phyloP scores from a whole-genome alignment of 2,888 invertebrate species.

The Melinaea menophilus region DNA sequence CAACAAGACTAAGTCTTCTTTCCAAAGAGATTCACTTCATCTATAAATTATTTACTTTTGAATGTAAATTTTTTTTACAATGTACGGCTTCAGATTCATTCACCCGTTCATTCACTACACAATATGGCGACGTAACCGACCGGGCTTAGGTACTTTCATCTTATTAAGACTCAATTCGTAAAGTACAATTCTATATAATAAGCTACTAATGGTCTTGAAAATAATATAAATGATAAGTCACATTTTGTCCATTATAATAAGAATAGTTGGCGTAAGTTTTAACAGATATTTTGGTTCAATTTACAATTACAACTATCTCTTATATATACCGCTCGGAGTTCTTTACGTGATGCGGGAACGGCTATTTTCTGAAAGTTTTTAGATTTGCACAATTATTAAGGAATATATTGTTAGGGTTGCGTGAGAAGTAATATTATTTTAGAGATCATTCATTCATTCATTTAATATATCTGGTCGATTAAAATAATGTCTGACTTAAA shows the following conservation, averaged over 20 bases:
- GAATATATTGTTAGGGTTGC: conserved; percentile 6
- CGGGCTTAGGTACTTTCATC: conserved; percentile 1
- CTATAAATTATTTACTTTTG: no score
- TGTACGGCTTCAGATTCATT: no score
- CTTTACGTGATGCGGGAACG: conserved; percentile 17
- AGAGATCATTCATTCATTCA: conserved; percentile 2
- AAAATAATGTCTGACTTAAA: no score
- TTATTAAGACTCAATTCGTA: conserved; percentile 4
- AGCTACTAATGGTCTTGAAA: conserved; percentile 16
- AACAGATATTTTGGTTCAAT: conserved; percentile 34
- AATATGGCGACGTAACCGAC: neutral
- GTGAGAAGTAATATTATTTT: conserved; percentile 15
- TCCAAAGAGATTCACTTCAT: no score
- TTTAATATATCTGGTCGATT: no score
- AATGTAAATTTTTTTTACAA: no score
- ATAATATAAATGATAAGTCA: conserved; percentile 13
- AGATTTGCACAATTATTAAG: conserved; percentile 11
- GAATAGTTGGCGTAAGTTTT: conserved; percentile 30
- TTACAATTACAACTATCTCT: conserved; percentile 25
- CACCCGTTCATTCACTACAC: no score
- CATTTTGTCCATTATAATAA: conserved; percentile 33
- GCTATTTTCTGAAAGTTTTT: conserved; percentile 34
- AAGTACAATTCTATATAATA: conserved; percentile 3
- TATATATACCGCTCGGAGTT: conserved; percentile 16
- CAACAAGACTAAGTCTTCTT: no score